Conservation (phyloP, 1,140 invertebrate species). For the Drosophila repleta region DNA sequence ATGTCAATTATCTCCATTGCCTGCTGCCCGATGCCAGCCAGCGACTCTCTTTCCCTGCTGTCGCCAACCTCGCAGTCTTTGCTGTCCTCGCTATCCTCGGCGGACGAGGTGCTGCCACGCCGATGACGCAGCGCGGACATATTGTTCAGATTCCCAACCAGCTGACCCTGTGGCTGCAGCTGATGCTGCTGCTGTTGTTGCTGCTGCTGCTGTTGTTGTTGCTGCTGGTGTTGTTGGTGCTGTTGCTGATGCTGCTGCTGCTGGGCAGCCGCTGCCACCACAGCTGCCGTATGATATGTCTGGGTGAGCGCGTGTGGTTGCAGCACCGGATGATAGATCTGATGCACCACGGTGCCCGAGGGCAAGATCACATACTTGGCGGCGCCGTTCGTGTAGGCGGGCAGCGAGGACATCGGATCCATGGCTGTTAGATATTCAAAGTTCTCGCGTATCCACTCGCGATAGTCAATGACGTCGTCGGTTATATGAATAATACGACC, state of each 20-base stretch:
- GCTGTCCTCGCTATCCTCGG: conserved; percentile 82
- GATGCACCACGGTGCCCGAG: conserved; percentile 60
- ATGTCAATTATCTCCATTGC: conserved; percentile 63
- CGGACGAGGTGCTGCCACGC: conserved; percentile 80
- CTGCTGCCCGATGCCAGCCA: conserved; percentile 15
- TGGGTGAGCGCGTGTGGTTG: conserved; percentile 59
- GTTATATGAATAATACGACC: conserved; percentile 96
- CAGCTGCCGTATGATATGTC: conserved; percentile 49
- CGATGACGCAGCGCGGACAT: conserved; percentile 61
- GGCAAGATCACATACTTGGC: conserved; percentile 71
- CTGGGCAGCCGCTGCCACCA: conserved; percentile 26
- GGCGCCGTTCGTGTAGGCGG: conserved; percentile 58
- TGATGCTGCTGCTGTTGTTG: conserved; percentile 35
- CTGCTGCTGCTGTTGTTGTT: conserved; percentile 21
- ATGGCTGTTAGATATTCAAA: conserved; percentile 72
- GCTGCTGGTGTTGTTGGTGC: too few species aligned
- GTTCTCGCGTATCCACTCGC: conserved; percentile 89
- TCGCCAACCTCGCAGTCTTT: conserved; percentile 77
- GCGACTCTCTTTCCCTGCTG: conserved; percentile 6
- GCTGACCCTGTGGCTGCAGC: conserved; percentile 40
- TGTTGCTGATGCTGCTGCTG: conserved; percentile 15
- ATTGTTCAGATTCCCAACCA: conserved; percentile 30
- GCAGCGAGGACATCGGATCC: conserved; percentile 67
- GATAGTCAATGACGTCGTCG: conserved; percentile 96
- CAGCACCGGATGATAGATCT: conserved; percentile 60